A percentile compares a stretch with the other conserved stretches of the same genome.
Conservation (phyloP, 2,888 invertebrate genomes). For the Orthosia gothica region DNA sequence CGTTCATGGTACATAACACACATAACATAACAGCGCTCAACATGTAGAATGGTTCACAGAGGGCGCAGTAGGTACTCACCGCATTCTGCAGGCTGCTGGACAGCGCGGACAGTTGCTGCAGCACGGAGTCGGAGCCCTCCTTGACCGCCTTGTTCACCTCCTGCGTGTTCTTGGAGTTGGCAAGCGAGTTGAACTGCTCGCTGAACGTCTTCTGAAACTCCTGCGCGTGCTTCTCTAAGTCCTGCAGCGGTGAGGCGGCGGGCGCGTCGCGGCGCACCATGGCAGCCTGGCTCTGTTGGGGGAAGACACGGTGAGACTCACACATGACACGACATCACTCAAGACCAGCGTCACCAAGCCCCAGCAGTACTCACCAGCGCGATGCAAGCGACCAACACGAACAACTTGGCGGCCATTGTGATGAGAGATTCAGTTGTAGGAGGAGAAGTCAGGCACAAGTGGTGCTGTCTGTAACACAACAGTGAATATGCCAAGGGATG, state of each 20-base stretch:
- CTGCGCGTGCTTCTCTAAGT: slow-evolving; percentile 80
- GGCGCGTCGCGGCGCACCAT: slow-evolving; percentile 82
- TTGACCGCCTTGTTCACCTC: slow-evolving; percentile 82
- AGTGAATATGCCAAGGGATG: slow-evolving; percentile 71
- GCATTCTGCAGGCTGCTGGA: slow-evolving; percentile 79
- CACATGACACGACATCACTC: no score
- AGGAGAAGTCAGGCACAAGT: slow-evolving; percentile 50
- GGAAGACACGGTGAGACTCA: neutral
- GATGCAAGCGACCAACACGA: slow-evolving; percentile 82
- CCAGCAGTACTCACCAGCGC: slow-evolving; percentile 81
- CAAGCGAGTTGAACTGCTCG: slow-evolving; percentile 78
- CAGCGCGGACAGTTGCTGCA: slow-evolving; percentile 78
- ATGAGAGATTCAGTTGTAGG: slow-evolving; percentile 29
- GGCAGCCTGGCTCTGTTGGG: slow-evolving; percentile 76
- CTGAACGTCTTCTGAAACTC: slow-evolving; percentile 82
- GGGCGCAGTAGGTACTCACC: slow-evolving; percentile 74
- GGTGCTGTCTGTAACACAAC: slow-evolving; percentile 70
- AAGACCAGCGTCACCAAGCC: neutral
- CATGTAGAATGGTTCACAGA: no score
- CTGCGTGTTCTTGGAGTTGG: slow-evolving; percentile 83
- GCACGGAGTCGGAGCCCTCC: slow-evolving; percentile 81
- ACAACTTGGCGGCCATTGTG: slow-evolving; percentile 80
- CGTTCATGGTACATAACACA: no score
- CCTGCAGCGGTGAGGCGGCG: slow-evolving; percentile 70
- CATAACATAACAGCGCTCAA: no score